A percentile compares a stretch with the other conserved stretches of the same genome.
Evolutionary conservation across 2,113 vertebrate genomes (phyloP).

Genomic region (Tympanuchus pallidicinctus): DNA sequence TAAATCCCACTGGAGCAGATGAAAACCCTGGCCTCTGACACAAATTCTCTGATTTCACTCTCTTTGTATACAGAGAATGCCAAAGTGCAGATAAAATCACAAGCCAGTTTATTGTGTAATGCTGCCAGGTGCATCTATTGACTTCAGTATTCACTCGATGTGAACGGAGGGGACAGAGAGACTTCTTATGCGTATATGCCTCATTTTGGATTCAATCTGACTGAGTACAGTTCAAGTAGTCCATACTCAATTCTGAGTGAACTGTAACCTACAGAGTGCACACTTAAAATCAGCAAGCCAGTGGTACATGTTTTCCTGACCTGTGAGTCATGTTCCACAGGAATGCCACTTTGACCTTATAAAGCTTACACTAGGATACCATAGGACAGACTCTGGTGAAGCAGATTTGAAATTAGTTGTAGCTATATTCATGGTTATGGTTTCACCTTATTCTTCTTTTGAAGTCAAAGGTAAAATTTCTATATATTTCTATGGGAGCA

Average conservation of each 20-base stretch:
- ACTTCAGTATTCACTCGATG: not conserved
- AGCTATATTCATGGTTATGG: not conserved
- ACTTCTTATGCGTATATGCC: not conserved
- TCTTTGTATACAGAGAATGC: not conserved
- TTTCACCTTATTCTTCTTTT: not conserved
- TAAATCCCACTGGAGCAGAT: not conserved
- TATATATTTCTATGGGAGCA: not conserved
- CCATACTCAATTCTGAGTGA: not conserved
- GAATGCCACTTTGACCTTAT: not conserved
- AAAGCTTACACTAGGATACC: not conserved
- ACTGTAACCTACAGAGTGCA: not conserved
- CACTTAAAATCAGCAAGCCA: not conserved
- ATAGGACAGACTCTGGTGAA: not conserved
- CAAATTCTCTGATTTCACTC: not conserved
- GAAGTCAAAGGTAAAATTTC: not conserved
- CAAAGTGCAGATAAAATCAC: not conserved
- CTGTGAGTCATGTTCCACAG: not conserved
- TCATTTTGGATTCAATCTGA: not conserved
- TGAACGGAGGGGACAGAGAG: not conserved
- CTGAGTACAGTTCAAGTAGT: not conserved
- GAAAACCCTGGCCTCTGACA: not conserved
- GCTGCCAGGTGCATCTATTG: not conserved
- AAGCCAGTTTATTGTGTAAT: not conserved
- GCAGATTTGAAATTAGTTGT: not conserved
- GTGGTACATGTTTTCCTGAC: not conserved